Conservation (phyloP, 2,113 vertebrate genomes). For the Callipepla californica region DNA sequence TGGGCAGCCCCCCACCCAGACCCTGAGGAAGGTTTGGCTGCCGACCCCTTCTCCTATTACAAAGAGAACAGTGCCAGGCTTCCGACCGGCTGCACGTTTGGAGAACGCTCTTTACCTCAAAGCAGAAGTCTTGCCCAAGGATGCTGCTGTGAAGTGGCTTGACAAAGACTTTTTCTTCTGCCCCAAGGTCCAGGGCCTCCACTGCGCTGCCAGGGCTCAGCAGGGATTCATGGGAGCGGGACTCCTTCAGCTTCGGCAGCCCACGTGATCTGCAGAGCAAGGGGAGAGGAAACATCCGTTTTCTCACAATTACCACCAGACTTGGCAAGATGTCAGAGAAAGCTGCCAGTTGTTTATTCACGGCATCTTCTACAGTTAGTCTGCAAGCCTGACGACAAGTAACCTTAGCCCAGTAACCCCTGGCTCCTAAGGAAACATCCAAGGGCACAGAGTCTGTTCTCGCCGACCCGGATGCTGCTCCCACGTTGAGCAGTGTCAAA, state of each 20-base stretch:
- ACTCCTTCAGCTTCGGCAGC: slow-evolving; percentile 92
- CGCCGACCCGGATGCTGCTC: not conserved
- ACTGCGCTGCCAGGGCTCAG: slow-evolving; percentile 88
- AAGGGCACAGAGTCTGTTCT: not conserved
- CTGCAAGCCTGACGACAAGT: slow-evolving; percentile 14
- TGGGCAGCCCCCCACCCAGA: slow-evolving; percentile 16
- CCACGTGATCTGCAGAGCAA: slow-evolving; percentile 82
- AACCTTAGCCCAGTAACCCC: not conserved
- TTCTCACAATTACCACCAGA: not conserved
- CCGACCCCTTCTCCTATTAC: not conserved
- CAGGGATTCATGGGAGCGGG: slow-evolving; percentile 91
- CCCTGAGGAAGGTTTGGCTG: not conserved
- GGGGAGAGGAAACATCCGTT: not conserved
- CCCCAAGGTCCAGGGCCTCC: slow-evolving; percentile 90
- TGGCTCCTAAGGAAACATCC: not conserved
- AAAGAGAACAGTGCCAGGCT: not conserved
- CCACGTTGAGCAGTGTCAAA: too few relatives aligned
- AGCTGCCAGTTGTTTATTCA: slow-evolving; percentile 7
- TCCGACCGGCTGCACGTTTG: not conserved
- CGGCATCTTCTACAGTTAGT: not conserved
- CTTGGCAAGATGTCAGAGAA: slow-evolving; percentile 2
- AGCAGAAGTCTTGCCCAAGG: slow-evolving; percentile 96
- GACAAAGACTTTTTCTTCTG: slow-evolving; percentile 89
- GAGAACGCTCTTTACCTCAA: slow-evolving; percentile 84
- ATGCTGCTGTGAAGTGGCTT: slow-evolving; percentile 96